Evolutionary conservation across 2,888 invertebrate species (phyloP), one percentile per base, ranked within the genome.

Genomic region (Agrochola macilenta): DNA sequence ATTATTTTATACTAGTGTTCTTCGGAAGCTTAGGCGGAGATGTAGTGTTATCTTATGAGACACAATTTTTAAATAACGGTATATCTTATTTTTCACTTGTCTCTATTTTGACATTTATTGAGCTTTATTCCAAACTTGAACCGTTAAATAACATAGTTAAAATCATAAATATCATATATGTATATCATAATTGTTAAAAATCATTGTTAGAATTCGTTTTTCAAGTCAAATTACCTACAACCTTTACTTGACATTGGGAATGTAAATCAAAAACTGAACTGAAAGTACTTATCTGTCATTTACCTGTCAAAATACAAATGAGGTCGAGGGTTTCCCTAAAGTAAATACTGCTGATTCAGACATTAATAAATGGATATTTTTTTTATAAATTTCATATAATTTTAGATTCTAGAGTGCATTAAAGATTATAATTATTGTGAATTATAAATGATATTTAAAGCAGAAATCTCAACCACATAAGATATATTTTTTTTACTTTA

Each of bases 31-130:
- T 26, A 35, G 7, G n/a, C 20, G 1, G 58, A 43, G 12, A 78
- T 78, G 57, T 72, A 49, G 71, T 77, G 57, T 4, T n/a, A 52
- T 77, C 49, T 4, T n/a, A 52, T 0, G 12, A 12, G 35, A 23
- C 9, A n/a, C 26, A 11, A 0, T 61, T 52, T 65, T 43, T 26
- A 2, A 26, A 23, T 7, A 46, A 54, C 17, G 76, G 76, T 76
- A 69, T 35, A 39, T 39, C 5, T 39, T 46, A 9, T 52, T 20
- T n/a, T 8, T 4, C 17, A 14, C 5, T 43, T 17, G 2, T 43
- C 26, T 54, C 7, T 7, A 3, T 49, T 14, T 17, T 49, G 64
- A n/a, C 12, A 64, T 70, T 43, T 0, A 11, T 63, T 43, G 5
- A 14, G 1, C 17, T 9, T 57, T 4, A 74, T 35, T 57, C n/a